phyloP scores from a whole-genome alignment of 2,113 vertebrate genomes.

The Verasper variegatus region DNA sequence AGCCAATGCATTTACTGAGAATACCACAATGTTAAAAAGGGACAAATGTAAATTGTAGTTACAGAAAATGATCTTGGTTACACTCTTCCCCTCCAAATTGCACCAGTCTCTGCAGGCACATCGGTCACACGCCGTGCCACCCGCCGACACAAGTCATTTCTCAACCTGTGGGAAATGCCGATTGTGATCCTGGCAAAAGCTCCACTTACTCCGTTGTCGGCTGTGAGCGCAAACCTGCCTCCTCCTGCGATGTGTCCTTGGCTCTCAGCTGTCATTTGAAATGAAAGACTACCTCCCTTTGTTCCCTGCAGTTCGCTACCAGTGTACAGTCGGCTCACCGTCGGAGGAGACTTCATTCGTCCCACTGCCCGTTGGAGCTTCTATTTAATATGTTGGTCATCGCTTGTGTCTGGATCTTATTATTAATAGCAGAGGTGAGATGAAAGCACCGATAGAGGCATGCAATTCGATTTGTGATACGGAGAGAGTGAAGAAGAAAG shows the following conservation, averaged over 20 bases:
- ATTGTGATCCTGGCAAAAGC: background rate
- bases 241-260: background rate
- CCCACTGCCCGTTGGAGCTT: background rate
- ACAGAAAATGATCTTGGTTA: background rate
- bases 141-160: background rate
- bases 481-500: background rate
- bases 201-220: background rate
- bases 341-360: background rate
- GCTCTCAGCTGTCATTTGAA: background rate
- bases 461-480: background rate
- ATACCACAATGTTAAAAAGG: background rate
- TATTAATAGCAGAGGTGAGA: background rate
- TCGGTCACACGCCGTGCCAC: background rate
- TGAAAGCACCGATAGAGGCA: background rate
- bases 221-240: background rate
- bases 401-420: background rate
- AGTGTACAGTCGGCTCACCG: background rate
- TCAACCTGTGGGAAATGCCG: background rate
- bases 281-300: background rate
- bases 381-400: background rate
- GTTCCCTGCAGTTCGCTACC: background rate
- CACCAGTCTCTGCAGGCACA: background rate
- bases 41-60: background rate
- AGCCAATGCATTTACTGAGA: background rate
- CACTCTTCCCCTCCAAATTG: too few relatives aligned